These are phyloP conservation scores for Solenopsis invicta DNA, from an alignment of 1,140 invertebrate species.

Conservation along the genomic window DNA sequence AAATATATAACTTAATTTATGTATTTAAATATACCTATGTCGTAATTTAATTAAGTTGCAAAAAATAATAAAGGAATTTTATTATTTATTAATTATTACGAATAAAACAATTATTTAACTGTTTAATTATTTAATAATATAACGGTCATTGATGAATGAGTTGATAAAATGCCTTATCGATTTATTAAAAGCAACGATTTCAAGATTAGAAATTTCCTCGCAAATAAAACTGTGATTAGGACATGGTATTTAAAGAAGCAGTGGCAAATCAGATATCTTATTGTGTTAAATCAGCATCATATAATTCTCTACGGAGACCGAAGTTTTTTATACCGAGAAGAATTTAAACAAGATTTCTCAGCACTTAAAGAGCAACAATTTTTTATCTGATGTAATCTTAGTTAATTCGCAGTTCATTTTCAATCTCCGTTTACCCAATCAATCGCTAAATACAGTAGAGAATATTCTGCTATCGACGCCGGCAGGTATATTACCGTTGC, in stretches of 20 bases:
- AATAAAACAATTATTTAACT: too few relatives aligned
- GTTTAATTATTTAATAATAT: too few relatives aligned
- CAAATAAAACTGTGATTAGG: not conserved
- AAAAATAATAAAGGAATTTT: too few relatives aligned
- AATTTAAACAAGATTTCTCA: constrained; percentile 17
- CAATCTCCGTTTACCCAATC: constrained; percentile 35
- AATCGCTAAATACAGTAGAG: constrained; percentile 30
- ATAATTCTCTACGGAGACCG: not conserved
- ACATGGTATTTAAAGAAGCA: not conserved
- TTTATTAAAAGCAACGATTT: not conserved
- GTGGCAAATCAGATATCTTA: not conserved
- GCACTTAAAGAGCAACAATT: not conserved
- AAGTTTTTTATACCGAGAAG: not conserved
- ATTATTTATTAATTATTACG: too few relatives aligned
- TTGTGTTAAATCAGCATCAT: not conserved
- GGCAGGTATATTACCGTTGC: constrained; percentile 50
- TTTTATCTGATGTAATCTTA: not conserved
- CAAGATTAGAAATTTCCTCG: not conserved
- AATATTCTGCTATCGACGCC: constrained; percentile 41
- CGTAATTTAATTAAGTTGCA: too few relatives aligned
- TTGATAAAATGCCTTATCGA: not conserved
- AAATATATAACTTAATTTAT: too few relatives aligned
- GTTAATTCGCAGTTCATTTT: constrained; percentile 36
- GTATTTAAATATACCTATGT: too few relatives aligned
- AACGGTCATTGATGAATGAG: not conserved